Evolutionary conservation across 2,888 invertebrate species (phyloP).

Genomic region (Glaucopsyche alexis): DNA sequence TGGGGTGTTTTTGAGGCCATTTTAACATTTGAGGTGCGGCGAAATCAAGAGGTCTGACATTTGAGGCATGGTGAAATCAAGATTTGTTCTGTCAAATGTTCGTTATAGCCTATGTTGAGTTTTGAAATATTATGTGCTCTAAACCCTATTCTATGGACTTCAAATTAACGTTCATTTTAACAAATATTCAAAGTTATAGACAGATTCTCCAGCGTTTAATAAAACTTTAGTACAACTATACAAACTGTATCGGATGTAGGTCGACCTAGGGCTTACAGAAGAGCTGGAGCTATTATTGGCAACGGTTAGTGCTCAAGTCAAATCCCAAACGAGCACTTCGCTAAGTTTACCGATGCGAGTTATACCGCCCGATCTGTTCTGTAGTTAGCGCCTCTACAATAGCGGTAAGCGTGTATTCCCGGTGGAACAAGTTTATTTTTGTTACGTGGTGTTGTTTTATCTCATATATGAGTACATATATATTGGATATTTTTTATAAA

Average conservation of each 20-base stretch:
- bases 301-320: conserved; percentile 23
- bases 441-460: not conserved
- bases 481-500: too few relatives aligned
- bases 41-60: too few relatives aligned
- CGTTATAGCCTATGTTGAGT: too few relatives aligned
- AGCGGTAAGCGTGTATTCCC: not conserved
- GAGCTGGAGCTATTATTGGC: conserved; percentile 25
- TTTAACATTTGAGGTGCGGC: too few relatives aligned
- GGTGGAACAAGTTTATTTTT: not conserved
- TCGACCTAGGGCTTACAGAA: not conserved
- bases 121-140: too few relatives aligned
- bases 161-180: too few relatives aligned
- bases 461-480: too few relatives aligned
- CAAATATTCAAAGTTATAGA: too few relatives aligned
- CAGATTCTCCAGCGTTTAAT: not conserved
- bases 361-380: conserved; percentile 15
- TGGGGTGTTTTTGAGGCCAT: too few relatives aligned
- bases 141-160: too few relatives aligned
- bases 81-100: too few relatives aligned
- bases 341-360: conserved; percentile 21
- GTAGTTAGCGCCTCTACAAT: conserved; percentile 19
- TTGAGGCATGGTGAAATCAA: too few relatives aligned
- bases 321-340: conserved; percentile 26
- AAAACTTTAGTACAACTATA: conserved; percentile 18
- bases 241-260: conserved; percentile 4